phyloP scores from a whole-genome alignment of 2,113 vertebrate genomes.

The Gyps fulvus region DNA sequence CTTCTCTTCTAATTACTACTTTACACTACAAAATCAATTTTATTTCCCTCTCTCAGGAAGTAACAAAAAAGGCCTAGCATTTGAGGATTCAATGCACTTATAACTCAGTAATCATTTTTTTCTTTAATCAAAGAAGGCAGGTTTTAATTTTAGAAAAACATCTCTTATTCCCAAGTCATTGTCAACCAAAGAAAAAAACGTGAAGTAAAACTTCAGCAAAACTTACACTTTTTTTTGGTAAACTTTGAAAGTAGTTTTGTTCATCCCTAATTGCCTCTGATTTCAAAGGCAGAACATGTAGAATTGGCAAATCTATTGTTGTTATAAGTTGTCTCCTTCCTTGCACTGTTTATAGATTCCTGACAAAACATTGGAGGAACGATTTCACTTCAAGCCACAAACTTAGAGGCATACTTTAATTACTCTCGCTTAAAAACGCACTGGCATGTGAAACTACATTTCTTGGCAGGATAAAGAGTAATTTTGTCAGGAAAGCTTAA shows the following conservation, averaged over 20 bases:
- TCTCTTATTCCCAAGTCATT: not conserved
- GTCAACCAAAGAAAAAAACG: not conserved
- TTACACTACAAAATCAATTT: not conserved
- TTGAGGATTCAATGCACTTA: not conserved
- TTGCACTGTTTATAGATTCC: conserved; percentile 24
- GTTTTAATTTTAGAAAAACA: not conserved
- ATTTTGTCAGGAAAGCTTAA: conserved; percentile 58
- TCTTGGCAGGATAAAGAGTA: conserved; percentile 51
- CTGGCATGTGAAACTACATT: conserved; percentile 22
- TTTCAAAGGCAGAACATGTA: conserved; percentile 15
- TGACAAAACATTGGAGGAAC: not conserved
- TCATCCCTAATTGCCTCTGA: conserved; percentile 11
- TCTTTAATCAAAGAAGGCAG: not conserved
- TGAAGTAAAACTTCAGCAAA: not conserved
- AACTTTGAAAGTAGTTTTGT: not conserved
- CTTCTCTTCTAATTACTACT: not conserved
- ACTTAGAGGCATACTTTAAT: conserved; percentile 35
- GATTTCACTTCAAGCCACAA: conserved; percentile 37
- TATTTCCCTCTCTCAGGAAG: not conserved
- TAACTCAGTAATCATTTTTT: not conserved
- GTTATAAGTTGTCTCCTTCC: conserved; percentile 16
- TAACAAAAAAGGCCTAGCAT: not conserved
- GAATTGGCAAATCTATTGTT: conserved; percentile 14
- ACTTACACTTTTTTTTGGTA: not conserved
- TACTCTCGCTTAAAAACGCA: conserved; percentile 12